Percentiles rank a stretch among this genome's conserved stretches.
These are phyloP conservation scores for Cheumatopsyche charites DNA, from an alignment of 1,140 invertebrate genomes.

Conservation along the genomic window DNA sequence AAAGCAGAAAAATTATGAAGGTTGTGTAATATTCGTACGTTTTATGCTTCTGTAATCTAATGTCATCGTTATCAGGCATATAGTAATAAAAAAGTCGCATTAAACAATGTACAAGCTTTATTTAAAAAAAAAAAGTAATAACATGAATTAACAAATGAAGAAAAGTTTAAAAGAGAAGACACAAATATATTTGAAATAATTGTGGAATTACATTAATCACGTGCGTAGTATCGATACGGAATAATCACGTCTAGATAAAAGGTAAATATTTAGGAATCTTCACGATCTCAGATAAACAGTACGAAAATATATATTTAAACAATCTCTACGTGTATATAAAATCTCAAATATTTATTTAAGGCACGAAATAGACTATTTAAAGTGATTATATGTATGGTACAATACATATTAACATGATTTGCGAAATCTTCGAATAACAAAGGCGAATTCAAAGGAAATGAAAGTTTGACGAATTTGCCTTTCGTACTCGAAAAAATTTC, in stretches of 20 bases:
- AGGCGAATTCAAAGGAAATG: too few species aligned
- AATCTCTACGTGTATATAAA: conserved; percentile 4
- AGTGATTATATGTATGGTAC: too few species aligned
- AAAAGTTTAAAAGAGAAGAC: background rate
- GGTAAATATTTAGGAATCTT: background rate
- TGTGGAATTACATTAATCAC: conserved; percentile 10
- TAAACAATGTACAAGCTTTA: conserved; percentile 19
- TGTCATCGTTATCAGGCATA: too few species aligned
- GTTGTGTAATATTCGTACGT: too few species aligned
- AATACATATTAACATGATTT: too few species aligned
- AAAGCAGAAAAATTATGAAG: too few species aligned
- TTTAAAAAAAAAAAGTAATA: conserved; percentile 7
- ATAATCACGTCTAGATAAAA: background rate
- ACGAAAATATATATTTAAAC: conserved; percentile 6
- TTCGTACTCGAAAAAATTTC: too few species aligned
- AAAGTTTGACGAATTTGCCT: too few species aligned
- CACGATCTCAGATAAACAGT: conserved; percentile 8
- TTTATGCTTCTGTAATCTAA: too few species aligned
- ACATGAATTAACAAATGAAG: conserved; percentile 4
- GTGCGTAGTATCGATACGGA: background rate
- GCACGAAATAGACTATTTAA: background rate
- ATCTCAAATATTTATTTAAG: conserved; percentile 11
- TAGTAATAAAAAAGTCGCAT: too few species aligned
- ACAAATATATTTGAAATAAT: background rate
- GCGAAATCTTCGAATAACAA: too few species aligned